Percentiles rank a stretch among this genome's conserved stretches.
These are phyloP conservation scores for Bilobella aurantiaca DNA, from an alignment of 1,140 invertebrate genomes.

Conservation along the genomic window DNA sequence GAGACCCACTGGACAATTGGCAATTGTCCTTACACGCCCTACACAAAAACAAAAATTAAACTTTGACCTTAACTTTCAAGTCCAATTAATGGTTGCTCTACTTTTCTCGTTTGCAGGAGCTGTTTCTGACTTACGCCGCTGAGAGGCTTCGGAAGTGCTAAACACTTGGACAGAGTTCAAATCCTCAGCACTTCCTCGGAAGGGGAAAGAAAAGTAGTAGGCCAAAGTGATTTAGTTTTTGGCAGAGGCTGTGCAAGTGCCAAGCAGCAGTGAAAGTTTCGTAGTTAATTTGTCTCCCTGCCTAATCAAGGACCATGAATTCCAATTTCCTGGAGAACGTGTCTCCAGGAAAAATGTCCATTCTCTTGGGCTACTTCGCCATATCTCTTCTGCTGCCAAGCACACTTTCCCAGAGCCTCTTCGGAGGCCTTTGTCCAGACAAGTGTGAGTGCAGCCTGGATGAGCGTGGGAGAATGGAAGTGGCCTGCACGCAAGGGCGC, in stretches of 20 bases:
- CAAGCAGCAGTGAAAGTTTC: not conserved
- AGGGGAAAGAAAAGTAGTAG: not conserved
- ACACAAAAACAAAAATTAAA: no score
- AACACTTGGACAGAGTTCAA: no score
- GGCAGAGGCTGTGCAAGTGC: not conserved
- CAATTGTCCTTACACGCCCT: no score
- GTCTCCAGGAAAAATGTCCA: not conserved
- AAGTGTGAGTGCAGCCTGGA: constrained; percentile 39
- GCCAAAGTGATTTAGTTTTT: not conserved
- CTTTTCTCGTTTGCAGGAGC: no score
- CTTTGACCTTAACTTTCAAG: no score
- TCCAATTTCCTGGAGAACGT: not conserved
- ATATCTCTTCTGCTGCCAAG: not conserved
- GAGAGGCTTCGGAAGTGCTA: no score
- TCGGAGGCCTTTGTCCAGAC: constrained; percentile 25
- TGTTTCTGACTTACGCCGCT: no score
- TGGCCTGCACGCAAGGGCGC: constrained; percentile 48
- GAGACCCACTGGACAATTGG: no score
- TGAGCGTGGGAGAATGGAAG: constrained; percentile 36
- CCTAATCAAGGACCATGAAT: not conserved
- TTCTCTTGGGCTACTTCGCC: not conserved
- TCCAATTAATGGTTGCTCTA: no score
- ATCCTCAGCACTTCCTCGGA: no score
- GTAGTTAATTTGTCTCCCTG: not conserved
- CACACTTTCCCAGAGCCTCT: not conserved